These are phyloP conservation scores for Protobothrops mucrosquamatus DNA, from an alignment of 2,113 vertebrate species.

Conservation along the genomic window DNA sequence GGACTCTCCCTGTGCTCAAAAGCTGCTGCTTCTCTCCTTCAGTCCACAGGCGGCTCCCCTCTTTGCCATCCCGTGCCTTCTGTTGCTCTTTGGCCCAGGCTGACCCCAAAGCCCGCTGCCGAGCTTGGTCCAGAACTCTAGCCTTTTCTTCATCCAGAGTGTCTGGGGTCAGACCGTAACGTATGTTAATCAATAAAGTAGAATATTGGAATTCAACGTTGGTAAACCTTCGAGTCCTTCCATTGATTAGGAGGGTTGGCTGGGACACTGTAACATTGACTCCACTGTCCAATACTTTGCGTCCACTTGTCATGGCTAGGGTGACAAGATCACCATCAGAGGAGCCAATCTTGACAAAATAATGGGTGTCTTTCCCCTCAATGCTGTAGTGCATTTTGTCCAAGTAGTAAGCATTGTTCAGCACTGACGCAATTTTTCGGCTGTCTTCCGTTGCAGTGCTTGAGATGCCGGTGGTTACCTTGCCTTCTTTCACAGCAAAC, in stretches of 20 bases:
- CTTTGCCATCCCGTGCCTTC: conserved; percentile 88
- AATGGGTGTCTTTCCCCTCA: conserved; percentile 92
- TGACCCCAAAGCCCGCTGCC: conserved; percentile 86
- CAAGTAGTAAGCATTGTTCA: conserved; percentile 91
- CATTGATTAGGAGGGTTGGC: conserved; percentile 76
- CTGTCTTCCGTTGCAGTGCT: conserved; percentile 90
- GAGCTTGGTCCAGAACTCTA: conserved; percentile 89
- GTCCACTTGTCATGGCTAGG: conserved; percentile 87
- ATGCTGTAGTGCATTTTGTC: conserved; percentile 96
- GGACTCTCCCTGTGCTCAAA: conserved; percentile 88
- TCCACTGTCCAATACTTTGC: conserved; percentile 89
- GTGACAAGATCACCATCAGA: conserved; percentile 90
- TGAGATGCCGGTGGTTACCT: conserved; percentile 84
- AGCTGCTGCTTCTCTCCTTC: conserved; percentile 98
- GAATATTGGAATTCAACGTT: conserved; percentile 89
- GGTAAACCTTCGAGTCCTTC: conserved; percentile 92
- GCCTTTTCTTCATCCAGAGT: conserved; percentile 94
- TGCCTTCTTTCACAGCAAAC: conserved; percentile 93
- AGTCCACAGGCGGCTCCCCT: conserved; percentile 95
- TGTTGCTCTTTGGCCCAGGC: conserved; percentile 97
- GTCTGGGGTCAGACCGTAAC: conserved; percentile 88
- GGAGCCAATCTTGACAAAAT: conserved; percentile 93
- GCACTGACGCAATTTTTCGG: conserved; percentile 89
- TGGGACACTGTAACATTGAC: conserved; percentile 91
- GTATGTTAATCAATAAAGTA: conserved; percentile 86